A percentile compares a stretch with the other conserved stretches of the same genome.
These are phyloP conservation scores for Lutjanus erythropterus DNA, from an alignment of 2,113 vertebrate genomes.

Conservation along the genomic window DNA sequence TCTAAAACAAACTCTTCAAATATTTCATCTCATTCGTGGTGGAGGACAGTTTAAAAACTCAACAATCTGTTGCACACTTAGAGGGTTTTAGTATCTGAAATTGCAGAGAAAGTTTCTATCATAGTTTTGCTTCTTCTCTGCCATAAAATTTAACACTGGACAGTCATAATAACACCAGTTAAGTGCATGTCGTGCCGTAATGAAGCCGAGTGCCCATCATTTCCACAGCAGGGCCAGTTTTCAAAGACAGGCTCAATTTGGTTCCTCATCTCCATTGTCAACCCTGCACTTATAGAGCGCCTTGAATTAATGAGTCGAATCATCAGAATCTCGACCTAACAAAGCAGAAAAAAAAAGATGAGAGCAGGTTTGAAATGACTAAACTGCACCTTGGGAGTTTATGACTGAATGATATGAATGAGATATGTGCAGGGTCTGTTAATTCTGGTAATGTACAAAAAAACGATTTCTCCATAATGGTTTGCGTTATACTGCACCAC, in stretches of 20 bases:
- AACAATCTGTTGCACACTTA: background rate
- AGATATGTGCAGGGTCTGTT: slow-evolving; percentile 43
- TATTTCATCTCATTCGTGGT: background rate
- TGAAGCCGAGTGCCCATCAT: slow-evolving; percentile 25
- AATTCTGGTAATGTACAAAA: slow-evolving; percentile 43
- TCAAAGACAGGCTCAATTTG: slow-evolving; percentile 52
- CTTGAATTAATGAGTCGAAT: slow-evolving; percentile 69
- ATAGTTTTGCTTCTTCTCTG: slow-evolving; percentile 12
- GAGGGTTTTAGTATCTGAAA: no score
- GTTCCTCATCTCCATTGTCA: slow-evolving; percentile 52
- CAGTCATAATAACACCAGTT: slow-evolving; percentile 10
- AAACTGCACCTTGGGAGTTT: slow-evolving; percentile 56
- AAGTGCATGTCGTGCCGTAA: slow-evolving; percentile 4
- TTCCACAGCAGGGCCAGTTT: slow-evolving; percentile 30
- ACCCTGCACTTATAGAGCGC: slow-evolving; percentile 32
- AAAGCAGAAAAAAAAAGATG: slow-evolving; percentile 47
- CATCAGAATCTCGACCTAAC: slow-evolving; percentile 65
- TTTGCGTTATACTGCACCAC: slow-evolving; percentile 8
- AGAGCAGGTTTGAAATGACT: slow-evolving; percentile 48
- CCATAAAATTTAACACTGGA: slow-evolving; percentile 1
- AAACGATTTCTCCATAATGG: slow-evolving; percentile 43
- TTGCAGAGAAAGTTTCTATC: background rate
- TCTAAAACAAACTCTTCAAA: background rate
- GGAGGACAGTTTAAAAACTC: background rate
- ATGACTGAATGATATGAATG: slow-evolving; percentile 37